Evolutionary conservation across 1,140 invertebrate species (phyloP).

Genomic region (Drosophila carrolli): DNA sequence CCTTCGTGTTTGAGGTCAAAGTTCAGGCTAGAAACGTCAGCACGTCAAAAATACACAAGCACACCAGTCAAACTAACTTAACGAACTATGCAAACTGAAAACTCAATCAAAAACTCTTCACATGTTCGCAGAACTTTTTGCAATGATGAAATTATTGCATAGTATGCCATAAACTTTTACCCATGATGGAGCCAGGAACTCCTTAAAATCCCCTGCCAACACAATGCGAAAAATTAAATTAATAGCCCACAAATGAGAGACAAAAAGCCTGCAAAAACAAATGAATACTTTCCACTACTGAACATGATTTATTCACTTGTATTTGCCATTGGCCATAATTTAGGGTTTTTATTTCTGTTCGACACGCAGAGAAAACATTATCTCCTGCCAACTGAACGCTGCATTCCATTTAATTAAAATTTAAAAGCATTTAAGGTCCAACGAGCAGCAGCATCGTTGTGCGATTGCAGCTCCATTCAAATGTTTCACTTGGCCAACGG

Average conservation of each 20-base stretch:
- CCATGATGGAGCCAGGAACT: constrained; percentile 2
- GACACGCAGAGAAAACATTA: constrained; percentile 39
- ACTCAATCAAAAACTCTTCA: constrained; percentile 78
- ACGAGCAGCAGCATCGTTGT: constrained; percentile 13
- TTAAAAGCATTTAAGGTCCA: constrained; percentile 46
- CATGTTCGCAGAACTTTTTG: constrained; percentile 59
- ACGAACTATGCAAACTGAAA: constrained; percentile 46
- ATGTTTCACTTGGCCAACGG: constrained; percentile 61
- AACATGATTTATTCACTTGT: constrained; percentile 41
- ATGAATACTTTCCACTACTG: constrained; percentile 15
- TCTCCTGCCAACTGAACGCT: constrained; percentile 13
- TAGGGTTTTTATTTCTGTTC: constrained; percentile 38
- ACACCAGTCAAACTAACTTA: constrained; percentile 36
- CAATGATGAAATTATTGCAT: constrained; percentile 71
- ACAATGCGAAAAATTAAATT: constrained; percentile 24
- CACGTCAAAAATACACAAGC: constrained; percentile 12
- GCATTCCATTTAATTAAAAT: constrained; percentile 60
- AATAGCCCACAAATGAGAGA: constrained; percentile 19
- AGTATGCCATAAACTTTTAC: constrained; percentile 42
- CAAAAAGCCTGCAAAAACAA: constrained; percentile 20
- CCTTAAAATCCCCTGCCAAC: neutral
- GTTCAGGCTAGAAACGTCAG: constrained; percentile 18
- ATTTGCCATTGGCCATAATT: constrained; percentile 31
- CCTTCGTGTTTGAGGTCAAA: constrained; percentile 10
- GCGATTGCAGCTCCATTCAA: constrained; percentile 20